Conservation (phyloP, 35 echinoderm and acorn worm species). For the Ophiothrix spiculata region DNA sequence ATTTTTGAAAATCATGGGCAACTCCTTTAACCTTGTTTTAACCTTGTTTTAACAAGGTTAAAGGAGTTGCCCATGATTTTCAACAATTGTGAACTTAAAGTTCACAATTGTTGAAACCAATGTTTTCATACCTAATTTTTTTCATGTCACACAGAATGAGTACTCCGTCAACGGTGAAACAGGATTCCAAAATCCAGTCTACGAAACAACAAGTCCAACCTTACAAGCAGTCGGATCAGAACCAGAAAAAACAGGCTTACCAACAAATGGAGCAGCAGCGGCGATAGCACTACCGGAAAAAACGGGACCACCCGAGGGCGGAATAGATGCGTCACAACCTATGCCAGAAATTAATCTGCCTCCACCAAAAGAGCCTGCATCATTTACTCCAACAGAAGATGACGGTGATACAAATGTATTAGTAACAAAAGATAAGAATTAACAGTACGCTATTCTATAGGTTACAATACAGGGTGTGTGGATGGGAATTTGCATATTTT, state of each 20-base stretch:
- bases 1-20: too few relatives aligned
- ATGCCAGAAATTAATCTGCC: constrained; percentile 26
- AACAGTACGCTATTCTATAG: not conserved
- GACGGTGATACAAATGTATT: constrained; percentile 48
- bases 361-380: constrained; percentile 17
- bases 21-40: too few relatives aligned
- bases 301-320: constrained; percentile 21
- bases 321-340: constrained; percentile 12
- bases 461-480: not conserved
- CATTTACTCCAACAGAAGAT: constrained; percentile 32
- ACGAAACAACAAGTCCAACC: not conserved
- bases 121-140: not conserved
- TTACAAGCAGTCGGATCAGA: not conserved
- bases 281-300: constrained; percentile 1
- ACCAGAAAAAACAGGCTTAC: constrained; percentile 30
- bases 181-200: not conserved
- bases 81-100: too few relatives aligned
- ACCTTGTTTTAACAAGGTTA: too few relatives aligned
- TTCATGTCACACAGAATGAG: not conserved
- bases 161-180: not conserved
- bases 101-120: too few relatives aligned
- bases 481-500: not conserved
- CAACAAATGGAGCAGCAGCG: not conserved
- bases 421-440: constrained; percentile 37
- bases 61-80: too few relatives aligned